phyloP scores from a whole-genome alignment of 2,888 invertebrate species.

The Halictus ligatus region DNA sequence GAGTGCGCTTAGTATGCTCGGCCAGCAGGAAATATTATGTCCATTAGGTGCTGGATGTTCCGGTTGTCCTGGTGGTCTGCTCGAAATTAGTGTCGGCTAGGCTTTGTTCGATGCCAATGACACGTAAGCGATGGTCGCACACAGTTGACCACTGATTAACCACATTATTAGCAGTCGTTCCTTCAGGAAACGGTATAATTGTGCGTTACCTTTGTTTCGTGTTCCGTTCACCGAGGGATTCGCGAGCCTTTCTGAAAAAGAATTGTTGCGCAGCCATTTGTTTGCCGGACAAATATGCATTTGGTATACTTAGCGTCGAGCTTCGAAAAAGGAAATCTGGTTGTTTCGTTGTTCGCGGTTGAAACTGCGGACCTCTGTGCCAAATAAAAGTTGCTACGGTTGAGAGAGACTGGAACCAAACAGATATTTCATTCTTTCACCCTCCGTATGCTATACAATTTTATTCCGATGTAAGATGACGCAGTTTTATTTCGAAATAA shows the following conservation, averaged over 20 bases:
- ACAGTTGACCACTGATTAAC: constrained; percentile 67
- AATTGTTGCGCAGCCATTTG: not conserved
- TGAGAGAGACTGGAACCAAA: not conserved
- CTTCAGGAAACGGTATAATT: constrained; percentile 43
- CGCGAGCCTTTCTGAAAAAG: not conserved
- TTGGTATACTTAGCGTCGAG: not conserved
- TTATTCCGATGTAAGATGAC: too few relatives aligned
- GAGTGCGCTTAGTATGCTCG: constrained; percentile 55
- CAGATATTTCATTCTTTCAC: too few relatives aligned
- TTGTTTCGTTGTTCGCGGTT: not conserved
- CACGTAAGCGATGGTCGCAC: constrained; percentile 72
- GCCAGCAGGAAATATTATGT: constrained; percentile 76
- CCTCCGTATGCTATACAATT: too few relatives aligned
- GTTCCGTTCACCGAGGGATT: not conserved
- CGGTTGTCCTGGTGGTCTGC: constrained; percentile 69
- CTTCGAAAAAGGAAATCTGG: not conserved
- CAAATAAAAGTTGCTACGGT: not conserved
- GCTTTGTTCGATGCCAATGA: constrained; percentile 71
- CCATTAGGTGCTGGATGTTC: constrained; percentile 73
- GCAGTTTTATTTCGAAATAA: too few relatives aligned
- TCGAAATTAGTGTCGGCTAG: constrained; percentile 68
- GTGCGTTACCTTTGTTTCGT: not conserved
- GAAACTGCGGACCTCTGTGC: not conserved
- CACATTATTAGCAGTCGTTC: constrained; percentile 66
- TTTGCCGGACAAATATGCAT: not conserved